Conservation (phyloP, 2,888 invertebrate species). For the Folsomia candida region DNA sequence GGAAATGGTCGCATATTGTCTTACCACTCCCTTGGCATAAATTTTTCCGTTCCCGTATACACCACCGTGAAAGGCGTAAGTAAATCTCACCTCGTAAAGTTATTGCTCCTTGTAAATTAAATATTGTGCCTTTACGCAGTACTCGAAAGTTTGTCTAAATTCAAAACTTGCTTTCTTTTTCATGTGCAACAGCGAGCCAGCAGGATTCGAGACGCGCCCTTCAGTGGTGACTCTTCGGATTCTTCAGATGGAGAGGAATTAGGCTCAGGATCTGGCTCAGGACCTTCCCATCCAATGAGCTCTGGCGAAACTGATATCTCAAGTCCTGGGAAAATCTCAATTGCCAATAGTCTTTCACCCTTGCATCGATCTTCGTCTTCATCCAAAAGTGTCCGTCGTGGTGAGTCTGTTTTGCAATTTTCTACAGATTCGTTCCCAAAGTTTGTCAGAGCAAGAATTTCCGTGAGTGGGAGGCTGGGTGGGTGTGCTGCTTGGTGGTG, state of each 20-base stretch:
- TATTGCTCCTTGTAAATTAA: no score
- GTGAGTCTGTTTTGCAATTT: slow-evolving; percentile 36
- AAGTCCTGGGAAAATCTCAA: slow-evolving; percentile 54
- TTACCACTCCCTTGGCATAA: slow-evolving; percentile 48
- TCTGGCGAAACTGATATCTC: slow-evolving; percentile 58
- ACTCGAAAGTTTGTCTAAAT: not conserved
- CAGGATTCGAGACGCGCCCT: slow-evolving; percentile 92
- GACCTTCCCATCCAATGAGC: slow-evolving; percentile 53
- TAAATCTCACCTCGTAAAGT: no score
- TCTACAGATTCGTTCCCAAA: not conserved
- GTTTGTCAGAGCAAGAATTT: not conserved
- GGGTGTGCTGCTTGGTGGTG: not conserved
- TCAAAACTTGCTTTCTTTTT: not conserved
- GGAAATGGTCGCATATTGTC: slow-evolving; percentile 45
- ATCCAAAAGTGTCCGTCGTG: slow-evolving; percentile 52
- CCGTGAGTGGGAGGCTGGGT: not conserved
- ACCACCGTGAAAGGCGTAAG: slow-evolving; percentile 89
- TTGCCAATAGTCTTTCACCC: slow-evolving; percentile 52
- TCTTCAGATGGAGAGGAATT: slow-evolving; percentile 87
- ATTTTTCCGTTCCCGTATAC: slow-evolving; percentile 75
- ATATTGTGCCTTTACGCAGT: no score
- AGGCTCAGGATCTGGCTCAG: slow-evolving; percentile 53
- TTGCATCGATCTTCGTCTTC: slow-evolving; percentile 50
- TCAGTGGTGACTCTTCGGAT: slow-evolving; percentile 91
- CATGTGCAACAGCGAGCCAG: slow-evolving; percentile 71